These are phyloP conservation scores for Mustela nigripes DNA, from an alignment of 2,113 vertebrate genomes.

Conservation along the genomic window DNA sequence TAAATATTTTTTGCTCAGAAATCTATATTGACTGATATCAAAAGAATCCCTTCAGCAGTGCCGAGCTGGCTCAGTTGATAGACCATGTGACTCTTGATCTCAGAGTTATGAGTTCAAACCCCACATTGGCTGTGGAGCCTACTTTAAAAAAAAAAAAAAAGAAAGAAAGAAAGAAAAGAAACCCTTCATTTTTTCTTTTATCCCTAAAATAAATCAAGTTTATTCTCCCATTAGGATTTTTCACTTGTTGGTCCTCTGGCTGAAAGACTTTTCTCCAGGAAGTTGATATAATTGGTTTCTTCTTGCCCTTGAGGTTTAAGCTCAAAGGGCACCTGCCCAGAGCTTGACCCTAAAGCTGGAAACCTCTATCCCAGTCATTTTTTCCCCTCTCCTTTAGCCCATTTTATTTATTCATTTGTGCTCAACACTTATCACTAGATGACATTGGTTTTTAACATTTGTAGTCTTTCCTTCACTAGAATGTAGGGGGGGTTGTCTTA, in stretches of 20 bases:
- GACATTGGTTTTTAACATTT: slow-evolving; percentile 19
- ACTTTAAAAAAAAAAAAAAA: background rate
- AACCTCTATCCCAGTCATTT: background rate
- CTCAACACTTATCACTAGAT: background rate
- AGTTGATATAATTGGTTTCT: background rate
- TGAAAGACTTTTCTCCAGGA: background rate
- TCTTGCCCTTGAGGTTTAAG: background rate
- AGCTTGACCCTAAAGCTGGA: background rate
- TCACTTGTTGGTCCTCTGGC: background rate
- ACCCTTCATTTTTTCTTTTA: background rate
- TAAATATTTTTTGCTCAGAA: slow-evolving; percentile 31
- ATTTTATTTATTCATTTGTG: background rate
- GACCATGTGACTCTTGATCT: background rate
- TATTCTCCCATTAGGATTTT: background rate
- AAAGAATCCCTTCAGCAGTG: background rate
- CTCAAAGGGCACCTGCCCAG: background rate
- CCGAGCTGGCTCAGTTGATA: background rate
- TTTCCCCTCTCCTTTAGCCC: background rate
- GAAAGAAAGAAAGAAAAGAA: background rate
- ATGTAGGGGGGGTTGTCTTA: background rate
- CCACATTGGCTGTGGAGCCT: background rate
- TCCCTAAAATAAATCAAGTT: background rate
- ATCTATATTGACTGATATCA: background rate
- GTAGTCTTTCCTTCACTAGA: background rate
- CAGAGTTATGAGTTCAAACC: background rate